Percentiles rank a stretch among this genome's conserved stretches.
These are phyloP conservation scores for Puffinus mauretanicus DNA, from an alignment of 2,113 vertebrate species.

Conservation along the genomic window DNA sequence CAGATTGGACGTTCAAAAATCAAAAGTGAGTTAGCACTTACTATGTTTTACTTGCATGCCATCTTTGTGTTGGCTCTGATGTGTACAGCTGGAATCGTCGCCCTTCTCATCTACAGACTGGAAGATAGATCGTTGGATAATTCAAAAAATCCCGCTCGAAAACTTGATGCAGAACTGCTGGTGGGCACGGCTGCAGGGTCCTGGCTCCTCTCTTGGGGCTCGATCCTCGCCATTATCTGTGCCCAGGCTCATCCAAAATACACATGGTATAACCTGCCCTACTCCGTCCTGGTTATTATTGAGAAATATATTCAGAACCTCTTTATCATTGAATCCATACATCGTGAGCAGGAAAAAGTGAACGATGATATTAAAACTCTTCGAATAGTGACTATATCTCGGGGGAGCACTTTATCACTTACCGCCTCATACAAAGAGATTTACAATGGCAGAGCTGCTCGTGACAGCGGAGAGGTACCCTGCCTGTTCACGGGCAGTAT, in stretches of 20 bases:
- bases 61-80: constrained; percentile 83
- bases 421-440: constrained; percentile 73
- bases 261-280: constrained; percentile 88
- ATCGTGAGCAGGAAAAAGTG: constrained; percentile 76
- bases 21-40: constrained; percentile 81
- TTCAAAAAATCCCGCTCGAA: constrained; percentile 86
- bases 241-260: constrained; percentile 73
- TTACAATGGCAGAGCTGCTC: constrained; percentile 71
- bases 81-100: constrained; percentile 78
- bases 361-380: constrained; percentile 67
- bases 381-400: constrained; percentile 82
- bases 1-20: constrained; percentile 80
- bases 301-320: constrained; percentile 96
- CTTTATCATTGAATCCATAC: constrained; percentile 91
- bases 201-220: constrained; percentile 98
- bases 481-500: constrained; percentile 30
- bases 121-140: constrained; percentile 81
- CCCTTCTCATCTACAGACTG: constrained; percentile 83
- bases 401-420: constrained; percentile 38
- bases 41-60: constrained; percentile 90
- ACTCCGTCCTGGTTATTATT: constrained; percentile 84
- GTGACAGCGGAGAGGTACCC: not conserved
- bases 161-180: constrained; percentile 87
- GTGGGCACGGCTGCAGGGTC: constrained; percentile 89
- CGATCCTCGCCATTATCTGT: constrained; percentile 82